Base-by-base conservation (phyloP, 2,113 vertebrate species). In the Hiodon tergisus region DNA sequence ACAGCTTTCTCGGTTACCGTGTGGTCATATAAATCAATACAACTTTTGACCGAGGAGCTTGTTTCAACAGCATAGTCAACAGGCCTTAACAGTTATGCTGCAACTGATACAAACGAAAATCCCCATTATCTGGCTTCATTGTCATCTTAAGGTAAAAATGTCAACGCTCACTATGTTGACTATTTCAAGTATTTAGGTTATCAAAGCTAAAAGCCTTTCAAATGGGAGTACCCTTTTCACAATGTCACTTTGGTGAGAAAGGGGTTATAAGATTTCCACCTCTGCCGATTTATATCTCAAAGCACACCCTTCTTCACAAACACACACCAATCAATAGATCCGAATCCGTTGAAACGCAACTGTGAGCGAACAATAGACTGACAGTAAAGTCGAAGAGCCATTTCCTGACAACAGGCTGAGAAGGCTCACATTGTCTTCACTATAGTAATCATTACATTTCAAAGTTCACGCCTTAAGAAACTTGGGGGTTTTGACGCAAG, bases 11-110 rank as follows among this genome's bases (percentile, higher is more conserved):
- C 31, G 0, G 31, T 53, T 59, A 16, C 60, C 60, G 11, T 6
- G 50, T 11, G 57, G 62, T 60, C 63, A 8, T 6, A 13, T 71
- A 60, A 17, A 46, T 60, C 70, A 57, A 47, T 67, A 58, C 31
- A 67, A 67, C 67, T 77, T 71, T 78, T 50, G 78, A 81, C 83
- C 81, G 81, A 84, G 79, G 83, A 82, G 79, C 81, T 65, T n/a
- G 66, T 65, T 54, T 72, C 57, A 58, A 74, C 76, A 76, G 79
- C 81, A 78, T 77, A 81, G 78, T 5, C 59, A 50, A 17, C n/a
- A 17, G 5, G 2, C 31, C 52, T 16, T 31, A 31, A 47, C 10
- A 62, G n/a, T 3, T 51, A 4, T 46, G 3, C 51, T 60, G 8
- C 60, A 60, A 67, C 62, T 52, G 52, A 68, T 54, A 68, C 17